Evolutionary conservation across 1,140 invertebrate genomes (phyloP), one percentile per base, ranked within the genome.

Genomic region (Caenorhabditis tropicalis): DNA sequence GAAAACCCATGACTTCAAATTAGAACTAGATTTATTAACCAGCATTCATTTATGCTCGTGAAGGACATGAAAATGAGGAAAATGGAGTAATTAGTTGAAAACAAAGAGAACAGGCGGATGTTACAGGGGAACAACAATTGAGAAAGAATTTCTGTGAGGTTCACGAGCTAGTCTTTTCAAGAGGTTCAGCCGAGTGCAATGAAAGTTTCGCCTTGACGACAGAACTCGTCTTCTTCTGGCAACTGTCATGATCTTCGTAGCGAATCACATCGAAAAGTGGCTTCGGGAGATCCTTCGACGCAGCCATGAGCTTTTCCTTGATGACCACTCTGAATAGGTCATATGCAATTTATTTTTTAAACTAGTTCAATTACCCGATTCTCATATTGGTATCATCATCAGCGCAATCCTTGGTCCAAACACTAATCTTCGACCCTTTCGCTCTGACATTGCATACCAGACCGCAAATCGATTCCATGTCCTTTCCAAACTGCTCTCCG

Each of bases 401-500:
- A 79, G 93, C 94, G 58, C 94, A 94, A 93, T 98, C 94, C 36
- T 94, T 94, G 74, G 97, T 98, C 98, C 98, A 99, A 46, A 91
- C 65, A 81, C 86, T 86, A 39, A 91, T 91, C 94, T 98, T 98
- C 92, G 98, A 96, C 87, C 94, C 93, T 92, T 96, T 98, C 83
- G 92, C 90, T 92, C 97, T 94, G 87, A 98, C 94, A 92, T 98
- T 98, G 46, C 98, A 96, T 83, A 98, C 96, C 88, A 96, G 96
- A 65, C 97, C 97, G 91, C 93, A 97, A 85, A 99, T 94, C 91
- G 97, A 95, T 88, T 96, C 95, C 87, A 95, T 95, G 89, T 95
- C 93, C 87, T 97, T 96, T 85, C 95, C 94, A 93, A 98, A 99
- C 80, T 95, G 95, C 93, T 99, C 96, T 65, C 97, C 97, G 93